These are phyloP conservation scores for Gryon sp. DNA, from an alignment of 1,140 invertebrate genomes.

Conservation along the genomic window DNA sequence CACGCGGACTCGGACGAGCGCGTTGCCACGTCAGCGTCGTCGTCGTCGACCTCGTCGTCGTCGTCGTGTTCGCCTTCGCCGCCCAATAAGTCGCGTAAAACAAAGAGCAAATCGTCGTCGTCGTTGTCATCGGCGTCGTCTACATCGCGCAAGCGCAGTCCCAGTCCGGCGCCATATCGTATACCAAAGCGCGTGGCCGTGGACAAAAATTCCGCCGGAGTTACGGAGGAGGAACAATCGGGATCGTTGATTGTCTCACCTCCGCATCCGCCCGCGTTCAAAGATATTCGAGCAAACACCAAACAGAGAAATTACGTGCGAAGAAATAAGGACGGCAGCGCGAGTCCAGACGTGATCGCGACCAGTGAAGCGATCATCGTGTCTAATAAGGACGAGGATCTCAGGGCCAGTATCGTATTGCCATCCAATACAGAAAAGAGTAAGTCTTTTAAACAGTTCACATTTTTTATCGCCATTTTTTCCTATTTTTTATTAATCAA, in stretches of 20 bases:
- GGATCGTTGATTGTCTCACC: slow-evolving; percentile 76
- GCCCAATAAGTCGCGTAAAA: slow-evolving; percentile 68
- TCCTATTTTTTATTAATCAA: too few species aligned
- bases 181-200: slow-evolving; percentile 73
- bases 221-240: slow-evolving; percentile 77
- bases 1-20: neutral
- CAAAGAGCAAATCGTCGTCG: slow-evolving; percentile 69
- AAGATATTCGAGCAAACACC: slow-evolving; percentile 81
- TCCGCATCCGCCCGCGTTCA: slow-evolving; percentile 80
- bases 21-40: neutral
- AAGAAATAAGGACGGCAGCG: slow-evolving; percentile 81
- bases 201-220: slow-evolving; percentile 66
- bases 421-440: slow-evolving; percentile 70
- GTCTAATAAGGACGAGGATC: slow-evolving; percentile 77
- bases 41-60: slow-evolving; percentile 3
- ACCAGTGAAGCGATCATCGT: slow-evolving; percentile 64
- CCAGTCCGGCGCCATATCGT: slow-evolving; percentile 71
- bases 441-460: too few species aligned
- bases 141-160: slow-evolving; percentile 75
- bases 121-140: too few species aligned
- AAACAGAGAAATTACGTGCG: slow-evolving; percentile 84
- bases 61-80: slow-evolving; percentile 31
- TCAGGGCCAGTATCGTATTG: slow-evolving; percentile 70
- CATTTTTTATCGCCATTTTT: too few species aligned
- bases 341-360: slow-evolving; percentile 74